Evolutionary conservation across 1,140 invertebrate genomes (phyloP).

Genomic region (Eriocheir sinensis): DNA sequence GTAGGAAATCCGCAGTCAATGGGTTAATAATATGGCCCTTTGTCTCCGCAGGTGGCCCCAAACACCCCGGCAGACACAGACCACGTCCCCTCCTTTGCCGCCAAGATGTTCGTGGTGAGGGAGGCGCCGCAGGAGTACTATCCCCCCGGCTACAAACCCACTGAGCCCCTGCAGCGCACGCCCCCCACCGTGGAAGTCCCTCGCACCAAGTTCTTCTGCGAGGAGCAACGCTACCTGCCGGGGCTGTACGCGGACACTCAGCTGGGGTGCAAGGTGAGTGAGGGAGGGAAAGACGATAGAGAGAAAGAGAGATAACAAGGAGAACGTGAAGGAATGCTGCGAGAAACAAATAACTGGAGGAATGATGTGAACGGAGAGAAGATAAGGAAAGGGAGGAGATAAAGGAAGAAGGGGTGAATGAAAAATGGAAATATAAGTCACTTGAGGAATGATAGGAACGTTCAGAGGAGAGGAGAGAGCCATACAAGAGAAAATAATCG

Average conservation of each 20-base stretch:
- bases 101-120: slow-evolving; percentile 76
- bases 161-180: neutral
- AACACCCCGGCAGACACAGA: slow-evolving; percentile 75
- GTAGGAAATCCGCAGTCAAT: too few relatives aligned
- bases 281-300: neutral
- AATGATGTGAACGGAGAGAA: too few relatives aligned
- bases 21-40: too few relatives aligned
- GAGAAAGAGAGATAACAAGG: slow-evolving; percentile 32
- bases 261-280: slow-evolving; percentile 93
- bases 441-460: too few relatives aligned
- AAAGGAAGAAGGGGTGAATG: too few relatives aligned
- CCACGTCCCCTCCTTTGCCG: slow-evolving; percentile 78
- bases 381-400: too few relatives aligned
- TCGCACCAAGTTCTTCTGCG: slow-evolving; percentile 91
- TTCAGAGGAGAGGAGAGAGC: too few relatives aligned
- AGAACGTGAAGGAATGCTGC: too few relatives aligned
- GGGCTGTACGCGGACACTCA: slow-evolving; percentile 94
- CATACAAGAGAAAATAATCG: too few relatives aligned
- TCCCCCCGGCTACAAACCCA: slow-evolving; percentile 66
- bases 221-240: slow-evolving; percentile 94
- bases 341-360: too few relatives aligned
- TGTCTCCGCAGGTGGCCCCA: slow-evolving; percentile 48
- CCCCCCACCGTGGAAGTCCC: slow-evolving; percentile 56
- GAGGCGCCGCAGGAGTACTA: slow-evolving; percentile 72
- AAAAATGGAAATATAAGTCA: too few relatives aligned